phyloP scores from a whole-genome alignment of 2,888 invertebrate genomes.

The Pheosia tremula region DNA sequence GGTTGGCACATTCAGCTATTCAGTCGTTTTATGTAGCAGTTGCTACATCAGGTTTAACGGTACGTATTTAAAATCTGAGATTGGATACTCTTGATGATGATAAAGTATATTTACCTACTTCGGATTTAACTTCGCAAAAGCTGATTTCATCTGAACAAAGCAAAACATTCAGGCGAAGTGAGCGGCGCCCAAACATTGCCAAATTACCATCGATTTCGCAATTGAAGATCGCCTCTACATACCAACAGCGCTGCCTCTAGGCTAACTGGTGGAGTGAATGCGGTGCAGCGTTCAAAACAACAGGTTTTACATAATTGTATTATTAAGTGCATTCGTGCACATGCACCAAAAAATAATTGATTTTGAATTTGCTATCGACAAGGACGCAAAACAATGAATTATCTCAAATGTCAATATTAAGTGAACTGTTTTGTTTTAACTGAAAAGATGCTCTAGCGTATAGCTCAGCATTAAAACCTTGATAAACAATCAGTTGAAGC shows the following conservation, averaged over 20 bases:
- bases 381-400: not conserved
- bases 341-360: not conserved
- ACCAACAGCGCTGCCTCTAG: not conserved
- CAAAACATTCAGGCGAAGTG: not conserved
- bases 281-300: not conserved
- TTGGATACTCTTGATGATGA: too few relatives aligned
- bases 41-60: too few relatives aligned
- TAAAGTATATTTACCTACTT: too few relatives aligned
- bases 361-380: not conserved
- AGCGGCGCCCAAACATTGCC: constrained; percentile 1
- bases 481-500: too few relatives aligned
- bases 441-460: too few relatives aligned
- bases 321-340: not conserved
- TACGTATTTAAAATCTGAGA: too few relatives aligned
- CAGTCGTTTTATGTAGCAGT: too few relatives aligned
- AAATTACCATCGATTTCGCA: constrained; percentile 3
- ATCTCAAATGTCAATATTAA: not conserved
- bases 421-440: too few relatives aligned
- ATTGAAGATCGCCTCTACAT: constrained; percentile 2
- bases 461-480: too few relatives aligned
- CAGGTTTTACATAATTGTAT: not conserved
- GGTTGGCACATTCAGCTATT: too few relatives aligned
- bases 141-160: not conserved
- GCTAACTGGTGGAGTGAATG: constrained; percentile 2
- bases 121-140: too few relatives aligned